These are phyloP conservation scores for Ondatra zibethicus DNA, from an alignment of 2,113 vertebrate genomes.

Conservation along the genomic window DNA sequence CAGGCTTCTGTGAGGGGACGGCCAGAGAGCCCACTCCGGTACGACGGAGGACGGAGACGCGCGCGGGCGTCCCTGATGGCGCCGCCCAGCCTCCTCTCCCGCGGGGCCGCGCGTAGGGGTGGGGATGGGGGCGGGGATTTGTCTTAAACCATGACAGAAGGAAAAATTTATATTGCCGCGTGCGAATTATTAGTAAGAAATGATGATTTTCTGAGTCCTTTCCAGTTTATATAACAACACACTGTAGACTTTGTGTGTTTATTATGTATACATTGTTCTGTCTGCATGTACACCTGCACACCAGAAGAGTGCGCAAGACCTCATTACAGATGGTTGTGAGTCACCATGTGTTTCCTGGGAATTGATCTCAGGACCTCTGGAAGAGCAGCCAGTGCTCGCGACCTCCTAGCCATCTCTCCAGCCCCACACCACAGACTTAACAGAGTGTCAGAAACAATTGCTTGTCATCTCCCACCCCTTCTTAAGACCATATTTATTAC, in stretches of 20 bases:
- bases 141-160: background rate
- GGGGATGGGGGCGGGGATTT: background rate
- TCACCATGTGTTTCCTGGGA: too few relatives aligned
- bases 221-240: background rate
- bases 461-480: background rate
- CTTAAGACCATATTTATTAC: background rate
- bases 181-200: background rate
- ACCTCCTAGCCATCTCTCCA: too few relatives aligned
- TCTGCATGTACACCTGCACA: too few relatives aligned
- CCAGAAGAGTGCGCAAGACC: too few relatives aligned
- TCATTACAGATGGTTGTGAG: too few relatives aligned
- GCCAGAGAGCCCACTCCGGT: background rate
- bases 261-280: too few relatives aligned
- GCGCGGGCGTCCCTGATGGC: background rate
- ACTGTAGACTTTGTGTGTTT: too few relatives aligned
- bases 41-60: background rate
- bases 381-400: too few relatives aligned
- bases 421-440: too few relatives aligned
- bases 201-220: background rate
- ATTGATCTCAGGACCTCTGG: too few relatives aligned
- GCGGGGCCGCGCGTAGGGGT: background rate
- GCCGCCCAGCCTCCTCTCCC: background rate
- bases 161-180: background rate
- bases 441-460: background rate
- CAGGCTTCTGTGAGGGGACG: background rate